Evolutionary conservation across 2,888 invertebrate species (phyloP).

Genomic region (Leptarthrus brevirostris): DNA sequence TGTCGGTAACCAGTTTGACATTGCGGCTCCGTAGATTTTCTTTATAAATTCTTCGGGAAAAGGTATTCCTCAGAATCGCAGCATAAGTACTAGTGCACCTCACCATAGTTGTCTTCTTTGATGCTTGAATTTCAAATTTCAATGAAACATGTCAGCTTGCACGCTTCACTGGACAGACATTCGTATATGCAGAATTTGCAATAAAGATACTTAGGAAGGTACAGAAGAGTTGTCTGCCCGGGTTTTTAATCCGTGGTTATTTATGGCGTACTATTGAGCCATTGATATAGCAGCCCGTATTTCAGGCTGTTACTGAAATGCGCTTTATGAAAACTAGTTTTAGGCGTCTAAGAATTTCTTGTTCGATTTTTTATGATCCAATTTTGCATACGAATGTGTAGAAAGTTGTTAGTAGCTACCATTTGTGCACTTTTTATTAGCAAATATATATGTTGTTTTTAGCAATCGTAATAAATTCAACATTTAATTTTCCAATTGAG

Average conservation of each 20-base stretch:
- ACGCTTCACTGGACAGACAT: not conserved
- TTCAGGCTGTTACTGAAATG: no score
- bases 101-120: not conserved
- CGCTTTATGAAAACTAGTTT: no score
- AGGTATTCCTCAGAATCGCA: not conserved
- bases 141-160: conserved; percentile 17
- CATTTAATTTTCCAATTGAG: no score
- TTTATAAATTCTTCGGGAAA: not conserved
- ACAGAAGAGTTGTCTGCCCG: no score
- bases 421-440: no score
- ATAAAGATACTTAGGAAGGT: not conserved
- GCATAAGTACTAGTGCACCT: not conserved
- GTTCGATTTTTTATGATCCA: no score
- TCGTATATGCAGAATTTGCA: not conserved
- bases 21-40: not conserved
- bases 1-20: conserved; percentile 4
- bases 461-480: no score
- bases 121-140: conserved; percentile 2
- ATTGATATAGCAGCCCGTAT: no score
- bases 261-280: not conserved
- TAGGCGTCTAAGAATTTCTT: no score
- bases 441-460: no score
- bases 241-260: not conserved
- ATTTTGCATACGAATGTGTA: no score
- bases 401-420: no score